Conservation (phyloP, 2,113 vertebrate species). For the Progne subis region DNA sequence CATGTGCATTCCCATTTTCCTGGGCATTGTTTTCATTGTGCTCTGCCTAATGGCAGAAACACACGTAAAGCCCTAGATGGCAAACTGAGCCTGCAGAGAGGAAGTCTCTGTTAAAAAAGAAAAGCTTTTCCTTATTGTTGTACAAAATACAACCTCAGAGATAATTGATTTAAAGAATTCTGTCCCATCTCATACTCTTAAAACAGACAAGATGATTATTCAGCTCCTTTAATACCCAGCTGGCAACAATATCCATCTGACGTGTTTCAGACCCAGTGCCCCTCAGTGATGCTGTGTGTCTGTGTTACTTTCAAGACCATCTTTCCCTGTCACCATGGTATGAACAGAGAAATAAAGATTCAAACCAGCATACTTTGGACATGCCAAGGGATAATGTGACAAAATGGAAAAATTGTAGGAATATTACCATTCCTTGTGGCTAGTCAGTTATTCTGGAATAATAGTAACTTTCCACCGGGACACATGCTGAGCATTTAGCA, state of each 20-base stretch:
- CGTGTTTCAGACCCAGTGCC: neutral
- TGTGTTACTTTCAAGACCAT: neutral
- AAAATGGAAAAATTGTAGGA: neutral
- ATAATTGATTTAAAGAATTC: neutral
- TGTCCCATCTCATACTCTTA: neutral
- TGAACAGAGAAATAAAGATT: neutral
- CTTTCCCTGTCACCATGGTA: neutral
- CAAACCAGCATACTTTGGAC: neutral
- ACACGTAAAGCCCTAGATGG: neutral
- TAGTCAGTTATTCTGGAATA: neutral
- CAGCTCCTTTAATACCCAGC: neutral
- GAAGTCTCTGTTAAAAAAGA: neutral
- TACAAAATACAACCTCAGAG: neutral
- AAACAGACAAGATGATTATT: neutral
- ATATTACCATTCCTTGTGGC: neutral
- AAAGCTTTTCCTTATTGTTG: neutral
- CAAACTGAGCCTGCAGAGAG: neutral
- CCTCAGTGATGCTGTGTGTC: neutral
- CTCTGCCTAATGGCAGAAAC: neutral
- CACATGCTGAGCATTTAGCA: neutral
- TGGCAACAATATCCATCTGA: neutral
- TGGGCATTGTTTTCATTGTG: neutral
- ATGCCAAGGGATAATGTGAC: neutral
- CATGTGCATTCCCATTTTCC: neutral
- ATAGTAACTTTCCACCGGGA: neutral